A percentile compares a stretch with the other conserved stretches of the same genome.
Conservation (phyloP, 1,140 invertebrate species). For the Propsilocerus akamusi region DNA sequence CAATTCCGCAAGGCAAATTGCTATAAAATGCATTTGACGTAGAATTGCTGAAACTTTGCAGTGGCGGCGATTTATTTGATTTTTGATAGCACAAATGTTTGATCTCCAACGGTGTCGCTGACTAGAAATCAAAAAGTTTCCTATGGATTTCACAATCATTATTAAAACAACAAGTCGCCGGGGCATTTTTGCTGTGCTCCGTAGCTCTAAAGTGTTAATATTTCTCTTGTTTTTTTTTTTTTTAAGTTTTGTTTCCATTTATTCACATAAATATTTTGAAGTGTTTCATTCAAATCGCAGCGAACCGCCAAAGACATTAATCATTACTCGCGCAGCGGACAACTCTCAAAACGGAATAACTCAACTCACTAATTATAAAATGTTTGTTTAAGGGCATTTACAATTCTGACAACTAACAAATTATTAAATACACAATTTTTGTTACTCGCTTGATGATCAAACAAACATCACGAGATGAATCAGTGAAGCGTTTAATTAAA, state of each 20-base stretch:
- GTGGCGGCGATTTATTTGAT: too few species aligned
- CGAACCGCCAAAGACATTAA: neutral
- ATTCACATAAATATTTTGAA: neutral
- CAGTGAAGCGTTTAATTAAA: too few species aligned
- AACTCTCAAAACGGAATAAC: neutral
- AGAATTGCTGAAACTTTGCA: neutral
- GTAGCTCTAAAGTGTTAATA: neutral
- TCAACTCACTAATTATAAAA: conserved; percentile 2
- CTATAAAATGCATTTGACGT: neutral
- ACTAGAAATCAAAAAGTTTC: too few species aligned
- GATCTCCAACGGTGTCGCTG: too few species aligned
- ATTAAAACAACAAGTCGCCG: neutral
- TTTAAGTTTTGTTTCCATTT: too few species aligned
- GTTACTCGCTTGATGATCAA: too few species aligned
- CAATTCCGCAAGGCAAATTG: too few species aligned
- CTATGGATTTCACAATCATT: too few species aligned
- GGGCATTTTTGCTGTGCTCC: neutral
- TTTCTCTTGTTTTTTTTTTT: neutral
- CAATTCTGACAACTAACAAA: neutral
- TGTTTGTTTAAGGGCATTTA: conserved; percentile 1
- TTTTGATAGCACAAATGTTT: too few species aligned
- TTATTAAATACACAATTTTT: too few species aligned
- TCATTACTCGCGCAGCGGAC: neutral
- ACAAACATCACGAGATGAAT: too few species aligned
- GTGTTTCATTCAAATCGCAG: neutral